These are phyloP conservation scores for Falco punctatus DNA, from an alignment of 2,113 vertebrate species.

Conservation along the genomic window DNA sequence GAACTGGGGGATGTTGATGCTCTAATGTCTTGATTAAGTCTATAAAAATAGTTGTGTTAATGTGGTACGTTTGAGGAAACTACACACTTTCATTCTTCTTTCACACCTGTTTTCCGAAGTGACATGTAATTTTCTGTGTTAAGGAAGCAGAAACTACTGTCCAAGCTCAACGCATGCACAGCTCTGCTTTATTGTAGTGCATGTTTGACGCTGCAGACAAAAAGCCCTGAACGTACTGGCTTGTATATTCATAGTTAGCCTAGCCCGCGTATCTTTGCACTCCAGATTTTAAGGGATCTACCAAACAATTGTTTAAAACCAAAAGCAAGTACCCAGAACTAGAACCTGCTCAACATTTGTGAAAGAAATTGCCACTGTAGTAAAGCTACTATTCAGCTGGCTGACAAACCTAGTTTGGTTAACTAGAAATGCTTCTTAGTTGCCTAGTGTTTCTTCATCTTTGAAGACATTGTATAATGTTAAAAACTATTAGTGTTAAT, in stretches of 20 bases:
- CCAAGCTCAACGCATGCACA: neutral
- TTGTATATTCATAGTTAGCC: neutral
- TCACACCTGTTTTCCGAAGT: neutral
- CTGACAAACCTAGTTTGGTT: neutral
- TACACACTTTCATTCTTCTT: neutral
- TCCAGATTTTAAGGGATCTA: neutral
- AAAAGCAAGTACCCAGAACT: neutral
- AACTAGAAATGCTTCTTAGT: neutral
- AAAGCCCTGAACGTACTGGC: neutral
- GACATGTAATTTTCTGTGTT: neutral
- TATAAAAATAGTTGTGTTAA: neutral
- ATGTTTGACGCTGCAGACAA: neutral
- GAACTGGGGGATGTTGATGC: neutral
- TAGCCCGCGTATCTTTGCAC: neutral
- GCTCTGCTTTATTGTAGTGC: neutral
- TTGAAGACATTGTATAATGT: neutral
- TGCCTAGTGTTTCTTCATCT: neutral
- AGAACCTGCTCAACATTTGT: neutral
- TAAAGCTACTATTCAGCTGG: neutral
- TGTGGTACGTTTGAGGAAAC: neutral
- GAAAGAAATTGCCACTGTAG: neutral
- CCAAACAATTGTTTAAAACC: neutral
- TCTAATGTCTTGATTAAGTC: neutral
- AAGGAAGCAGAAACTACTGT: neutral
- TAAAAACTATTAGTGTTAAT: neutral